phyloP scores from a whole-genome alignment of 2,797 vertebrate genomes.

The Nyctibius grandis region DNA sequence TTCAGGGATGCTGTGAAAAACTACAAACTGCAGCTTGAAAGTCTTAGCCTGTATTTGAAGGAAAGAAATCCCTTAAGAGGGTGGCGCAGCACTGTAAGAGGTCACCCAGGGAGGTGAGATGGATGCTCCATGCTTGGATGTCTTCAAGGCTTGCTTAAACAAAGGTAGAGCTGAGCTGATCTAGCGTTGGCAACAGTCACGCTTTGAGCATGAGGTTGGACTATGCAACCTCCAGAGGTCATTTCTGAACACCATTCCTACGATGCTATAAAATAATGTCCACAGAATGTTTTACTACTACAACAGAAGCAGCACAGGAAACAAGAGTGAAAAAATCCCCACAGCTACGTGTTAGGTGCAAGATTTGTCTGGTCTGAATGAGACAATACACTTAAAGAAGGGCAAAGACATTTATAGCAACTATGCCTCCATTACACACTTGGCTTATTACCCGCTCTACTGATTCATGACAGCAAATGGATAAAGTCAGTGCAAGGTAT shows the following conservation, averaged over 20 bases:
- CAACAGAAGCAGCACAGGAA: not conserved
- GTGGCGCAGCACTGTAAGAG: not conserved
- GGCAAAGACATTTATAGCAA: not conserved
- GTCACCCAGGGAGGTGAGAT: not conserved
- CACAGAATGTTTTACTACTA: not conserved
- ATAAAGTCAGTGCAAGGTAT: not conserved
- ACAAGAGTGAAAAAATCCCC: not conserved
- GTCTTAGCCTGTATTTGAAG: not conserved
- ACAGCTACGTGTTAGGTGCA: not conserved
- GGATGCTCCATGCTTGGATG: not conserved
- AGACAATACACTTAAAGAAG: not conserved
- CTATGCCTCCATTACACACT: rapidly evolving
- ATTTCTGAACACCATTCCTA: not conserved
- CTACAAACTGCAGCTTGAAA: not conserved
- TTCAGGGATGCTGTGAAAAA: not conserved
- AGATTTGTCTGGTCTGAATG: not conserved
- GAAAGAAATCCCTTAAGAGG: not conserved
- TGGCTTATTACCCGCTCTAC: not conserved
- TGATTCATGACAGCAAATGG: not conserved
- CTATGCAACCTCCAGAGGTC: not conserved
- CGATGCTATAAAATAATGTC: not conserved
- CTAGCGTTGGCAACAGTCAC: not conserved
- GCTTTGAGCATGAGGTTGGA: not conserved
- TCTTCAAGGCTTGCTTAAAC: not conserved
- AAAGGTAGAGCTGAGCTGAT: not conserved